Conservation (phyloP, 2,888 invertebrate species). For the Sphecodes monilicornis region DNA sequence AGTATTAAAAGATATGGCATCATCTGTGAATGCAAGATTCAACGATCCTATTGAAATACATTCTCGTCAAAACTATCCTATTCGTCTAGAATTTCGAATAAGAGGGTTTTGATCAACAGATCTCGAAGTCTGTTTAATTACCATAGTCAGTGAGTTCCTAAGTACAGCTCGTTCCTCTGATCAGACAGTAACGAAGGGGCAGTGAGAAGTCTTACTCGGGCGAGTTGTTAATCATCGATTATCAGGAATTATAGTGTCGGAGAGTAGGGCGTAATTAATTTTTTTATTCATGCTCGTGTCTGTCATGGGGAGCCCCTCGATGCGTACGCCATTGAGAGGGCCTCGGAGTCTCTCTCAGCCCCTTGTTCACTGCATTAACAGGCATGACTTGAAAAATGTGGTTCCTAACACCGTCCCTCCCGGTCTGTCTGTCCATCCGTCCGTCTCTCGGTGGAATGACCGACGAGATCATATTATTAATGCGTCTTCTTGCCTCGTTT, state of each 20-base stretch:
- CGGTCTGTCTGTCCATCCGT: constrained; percentile 67
- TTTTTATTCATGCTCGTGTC: constrained; percentile 27
- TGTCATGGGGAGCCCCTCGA: constrained; percentile 56
- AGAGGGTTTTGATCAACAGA: not conserved
- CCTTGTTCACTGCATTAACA: constrained; percentile 81
- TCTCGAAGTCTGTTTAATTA: not conserved
- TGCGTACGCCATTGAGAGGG: constrained; percentile 67
- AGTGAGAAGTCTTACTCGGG: constrained; percentile 25
- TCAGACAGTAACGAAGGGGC: not conserved
- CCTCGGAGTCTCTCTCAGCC: constrained; percentile 60
- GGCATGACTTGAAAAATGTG: constrained; percentile 83
- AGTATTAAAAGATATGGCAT: too few relatives aligned
- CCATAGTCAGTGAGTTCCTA: not conserved
- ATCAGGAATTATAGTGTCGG: constrained; percentile 48
- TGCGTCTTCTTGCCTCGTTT: constrained; percentile 80
- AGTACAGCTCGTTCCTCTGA: not conserved
- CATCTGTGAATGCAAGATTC: too few relatives aligned
- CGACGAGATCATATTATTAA: constrained; percentile 80
- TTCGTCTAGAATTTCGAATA: not conserved
- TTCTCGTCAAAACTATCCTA: too few relatives aligned
- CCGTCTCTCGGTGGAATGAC: constrained; percentile 72
- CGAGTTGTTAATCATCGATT: constrained; percentile 51
- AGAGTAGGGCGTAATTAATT: constrained; percentile 65
- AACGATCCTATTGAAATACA: too few relatives aligned
- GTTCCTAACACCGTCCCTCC: constrained; percentile 80